Percentiles rank a stretch among this genome's conserved stretches.
These are phyloP conservation scores for Onychostruthus taczanowskii DNA, from an alignment of 2,113 vertebrate genomes.

Conservation along the genomic window DNA sequence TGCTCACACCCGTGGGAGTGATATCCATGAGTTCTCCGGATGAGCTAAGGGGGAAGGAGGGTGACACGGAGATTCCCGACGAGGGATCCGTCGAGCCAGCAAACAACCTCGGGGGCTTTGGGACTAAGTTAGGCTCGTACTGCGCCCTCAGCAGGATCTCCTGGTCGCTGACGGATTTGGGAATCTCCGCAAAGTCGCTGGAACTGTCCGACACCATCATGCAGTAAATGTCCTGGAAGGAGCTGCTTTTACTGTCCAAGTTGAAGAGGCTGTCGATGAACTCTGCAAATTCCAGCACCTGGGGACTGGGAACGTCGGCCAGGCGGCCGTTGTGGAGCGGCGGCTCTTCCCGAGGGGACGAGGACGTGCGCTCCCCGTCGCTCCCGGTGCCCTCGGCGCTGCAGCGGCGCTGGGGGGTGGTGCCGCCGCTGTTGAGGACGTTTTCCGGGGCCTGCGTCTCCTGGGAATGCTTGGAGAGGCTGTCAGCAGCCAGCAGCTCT, in stretches of 20 bases:
- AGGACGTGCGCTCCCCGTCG: slow-evolving; percentile 43
- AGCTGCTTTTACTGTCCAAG: slow-evolving; percentile 91
- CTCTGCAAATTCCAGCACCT: slow-evolving; percentile 95
- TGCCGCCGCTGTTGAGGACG: slow-evolving; percentile 65
- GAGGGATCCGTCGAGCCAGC: slow-evolving; percentile 94
- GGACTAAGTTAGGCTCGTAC: slow-evolving; percentile 93
- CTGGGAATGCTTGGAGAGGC: slow-evolving; percentile 85
- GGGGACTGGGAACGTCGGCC: slow-evolving; percentile 86
- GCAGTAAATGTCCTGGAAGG: slow-evolving; percentile 90
- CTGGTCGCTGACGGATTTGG: slow-evolving; percentile 80
- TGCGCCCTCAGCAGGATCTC: slow-evolving; percentile 93
- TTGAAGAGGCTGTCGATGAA: slow-evolving; percentile 98
- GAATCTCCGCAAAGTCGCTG: slow-evolving; percentile 74
- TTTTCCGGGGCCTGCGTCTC: slow-evolving; percentile 78
- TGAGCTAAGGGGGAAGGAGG: slow-evolving; percentile 95
- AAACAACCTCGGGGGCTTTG: slow-evolving; percentile 93
- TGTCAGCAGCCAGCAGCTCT: slow-evolving; percentile 91
- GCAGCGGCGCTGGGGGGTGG: slow-evolving; percentile 71
- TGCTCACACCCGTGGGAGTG: slow-evolving; percentile 85
- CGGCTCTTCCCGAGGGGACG: slow-evolving; percentile 63
- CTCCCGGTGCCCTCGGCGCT: slow-evolving; percentile 57
- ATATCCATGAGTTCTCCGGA: slow-evolving; percentile 96
- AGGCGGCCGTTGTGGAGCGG: slow-evolving; percentile 85
- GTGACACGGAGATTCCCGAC: slow-evolving; percentile 94
- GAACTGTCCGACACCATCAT: slow-evolving; percentile 86